Evolutionary conservation across 2,888 invertebrate genomes (phyloP), one percentile per base, ranked within the genome.

Genomic region (Drosophila peninsularis): DNA sequence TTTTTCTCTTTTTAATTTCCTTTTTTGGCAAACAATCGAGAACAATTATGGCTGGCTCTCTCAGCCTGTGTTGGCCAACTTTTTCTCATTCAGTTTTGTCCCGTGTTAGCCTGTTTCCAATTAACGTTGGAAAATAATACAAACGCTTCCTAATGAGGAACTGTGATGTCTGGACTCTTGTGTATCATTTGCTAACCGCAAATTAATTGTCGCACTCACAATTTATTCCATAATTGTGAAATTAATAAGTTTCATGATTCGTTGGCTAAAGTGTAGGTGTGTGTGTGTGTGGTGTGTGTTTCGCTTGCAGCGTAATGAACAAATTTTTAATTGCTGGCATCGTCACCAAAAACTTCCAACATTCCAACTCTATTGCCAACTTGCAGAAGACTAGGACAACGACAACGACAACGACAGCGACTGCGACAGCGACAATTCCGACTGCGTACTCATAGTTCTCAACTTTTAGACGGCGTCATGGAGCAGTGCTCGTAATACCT

Each of bases 171-270:
- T 36, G 34, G 37, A 24, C 41, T 54, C 42, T 42, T 66, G 66
- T 67, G 61, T 82, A 83, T 83, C 71, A 85, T 47, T 82, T 72
- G 60, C 62, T 80, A 64, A 77, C 88, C 78, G 71, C 83, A 80
- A 82, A 88, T 80, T 80, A 85, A 82, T 82, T 82, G 88, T 69
- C 71, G 69, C 82, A 87, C 85, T 82, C 69, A 65, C 69, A 87
- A 82, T 79, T 84, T 82, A 80, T 81, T 87, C 78, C 71, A 65
- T 76, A 84, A 81, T 87, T 84, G 76, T 79, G 69, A 84, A 87
- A 89, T 84, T 84, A 89, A 87, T 87, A 89, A 81, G 79, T 78
- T 72, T 88, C 76, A 62, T 61, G 65, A 66, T 55, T 61, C 60
- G 45, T 45, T 53, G 37, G 66, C 70, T 70, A 11, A 9, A 47